These are phyloP conservation scores for Choloepus hoffmanni DNA, from an alignment of 2,113 vertebrate species.

Conservation along the genomic window DNA sequence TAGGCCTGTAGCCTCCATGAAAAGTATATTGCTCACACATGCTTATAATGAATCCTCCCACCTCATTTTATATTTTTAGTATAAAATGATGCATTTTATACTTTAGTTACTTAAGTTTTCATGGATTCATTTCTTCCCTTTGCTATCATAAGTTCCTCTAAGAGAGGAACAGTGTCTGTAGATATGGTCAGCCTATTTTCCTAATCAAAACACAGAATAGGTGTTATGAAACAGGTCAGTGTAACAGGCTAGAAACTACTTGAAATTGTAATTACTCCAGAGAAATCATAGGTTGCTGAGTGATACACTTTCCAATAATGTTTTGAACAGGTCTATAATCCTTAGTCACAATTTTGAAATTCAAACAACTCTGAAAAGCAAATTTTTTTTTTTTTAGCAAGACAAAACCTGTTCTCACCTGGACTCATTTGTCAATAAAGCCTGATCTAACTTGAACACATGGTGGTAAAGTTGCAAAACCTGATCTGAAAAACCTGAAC, in stretches of 20 bases:
- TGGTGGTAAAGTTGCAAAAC: too few species aligned
- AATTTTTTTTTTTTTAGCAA: constrained; percentile 8
- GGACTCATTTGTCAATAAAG: neutral
- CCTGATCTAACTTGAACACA: neutral
- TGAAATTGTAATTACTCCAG: neutral
- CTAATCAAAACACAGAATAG: neutral
- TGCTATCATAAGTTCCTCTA: neutral
- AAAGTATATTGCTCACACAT: neutral
- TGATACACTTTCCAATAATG: constrained; percentile 31
- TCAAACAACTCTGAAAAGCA: constrained; percentile 25
- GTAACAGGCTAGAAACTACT: neutral
- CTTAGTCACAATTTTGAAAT: constrained; percentile 34
- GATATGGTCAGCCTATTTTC: neutral
- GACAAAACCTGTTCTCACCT: constrained; percentile 18
- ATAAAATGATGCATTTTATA: neutral
- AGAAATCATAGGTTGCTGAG: neutral
- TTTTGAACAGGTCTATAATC: neutral
- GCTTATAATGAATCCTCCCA: neutral
- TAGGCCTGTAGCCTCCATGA: neutral
- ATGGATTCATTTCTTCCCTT: neutral
- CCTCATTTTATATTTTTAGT: neutral
- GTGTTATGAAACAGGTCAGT: neutral
- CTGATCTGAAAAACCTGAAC: constrained; percentile 16
- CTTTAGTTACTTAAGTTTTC: neutral
- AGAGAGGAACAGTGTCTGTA: neutral